Evolutionary conservation across 2,797 vertebrate genomes (phyloP).

Genomic region (Sebastiscus albofasciatus): DNA sequence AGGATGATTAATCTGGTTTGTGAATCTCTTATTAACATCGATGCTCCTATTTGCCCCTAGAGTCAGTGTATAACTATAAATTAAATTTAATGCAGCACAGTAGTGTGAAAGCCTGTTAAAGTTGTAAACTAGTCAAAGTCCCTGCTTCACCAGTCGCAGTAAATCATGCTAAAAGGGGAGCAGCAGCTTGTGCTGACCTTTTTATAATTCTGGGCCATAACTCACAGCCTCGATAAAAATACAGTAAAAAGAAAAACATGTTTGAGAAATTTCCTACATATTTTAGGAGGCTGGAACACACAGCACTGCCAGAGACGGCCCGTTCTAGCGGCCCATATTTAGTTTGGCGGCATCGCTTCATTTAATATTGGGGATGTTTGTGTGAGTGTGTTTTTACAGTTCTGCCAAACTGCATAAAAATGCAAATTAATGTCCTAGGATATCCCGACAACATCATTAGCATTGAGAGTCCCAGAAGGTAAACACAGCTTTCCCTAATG

Average conservation of each 20-base stretch:
- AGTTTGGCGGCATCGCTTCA: conserved; percentile 27
- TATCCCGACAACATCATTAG: conserved; percentile 5
- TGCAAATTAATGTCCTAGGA: not conserved
- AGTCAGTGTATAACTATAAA: conserved; percentile 1
- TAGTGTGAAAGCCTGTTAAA: conserved; percentile 1
- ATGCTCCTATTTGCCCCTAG: not conserved
- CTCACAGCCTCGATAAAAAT: conserved; percentile 9
- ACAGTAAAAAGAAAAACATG: not conserved
- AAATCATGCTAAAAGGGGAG: conserved; percentile 34
- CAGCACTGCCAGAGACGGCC: conserved; percentile 17
- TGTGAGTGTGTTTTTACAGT: not conserved
- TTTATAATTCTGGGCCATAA: conserved; percentile 26
- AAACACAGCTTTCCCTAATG: not conserved
- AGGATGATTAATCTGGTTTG: not conserved
- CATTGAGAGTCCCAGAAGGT: not conserved
- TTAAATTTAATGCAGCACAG: conserved; percentile 6
- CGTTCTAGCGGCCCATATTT: conserved; percentile 39
- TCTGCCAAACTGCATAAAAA: conserved; percentile 16
- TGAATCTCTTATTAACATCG: conserved; percentile 1
- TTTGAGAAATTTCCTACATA: conserved; percentile 36
- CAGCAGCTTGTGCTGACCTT: conserved; percentile 40
- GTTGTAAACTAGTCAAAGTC: not conserved
- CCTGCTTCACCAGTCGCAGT: conserved; percentile 14
- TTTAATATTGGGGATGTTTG: conserved; percentile 21
- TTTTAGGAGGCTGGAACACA: conserved; percentile 30